A percentile compares a stretch with the other conserved stretches of the same genome.
Conservation (phyloP, 2,797 vertebrate genomes). For the Heliangelus exortis region DNA sequence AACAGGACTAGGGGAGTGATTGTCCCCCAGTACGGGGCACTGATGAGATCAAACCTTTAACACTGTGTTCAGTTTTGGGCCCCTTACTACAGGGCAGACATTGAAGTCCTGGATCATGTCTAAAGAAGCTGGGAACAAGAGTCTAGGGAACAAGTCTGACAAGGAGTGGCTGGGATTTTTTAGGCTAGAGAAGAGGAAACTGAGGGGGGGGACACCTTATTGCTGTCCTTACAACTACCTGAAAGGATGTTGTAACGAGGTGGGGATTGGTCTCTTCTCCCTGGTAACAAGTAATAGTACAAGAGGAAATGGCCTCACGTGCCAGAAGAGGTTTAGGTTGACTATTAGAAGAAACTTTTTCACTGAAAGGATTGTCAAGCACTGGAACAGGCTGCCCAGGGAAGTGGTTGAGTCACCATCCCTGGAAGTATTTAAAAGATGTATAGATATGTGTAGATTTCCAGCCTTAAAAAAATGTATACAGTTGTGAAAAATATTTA, state of each 20-base stretch:
- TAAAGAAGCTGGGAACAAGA: neutral
- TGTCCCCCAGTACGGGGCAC: neutral
- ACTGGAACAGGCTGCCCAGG: neutral
- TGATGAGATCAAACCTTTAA: rapidly evolving
- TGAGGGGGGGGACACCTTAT: no score
- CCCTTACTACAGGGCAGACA: neutral
- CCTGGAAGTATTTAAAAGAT: neutral
- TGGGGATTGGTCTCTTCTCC: rapidly evolving
- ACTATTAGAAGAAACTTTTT: neutral
- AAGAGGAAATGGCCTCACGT: neutral
- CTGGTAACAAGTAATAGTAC: neutral
- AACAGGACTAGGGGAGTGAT: no score
- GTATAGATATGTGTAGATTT: neutral
- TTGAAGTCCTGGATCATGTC: neutral
- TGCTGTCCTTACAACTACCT: rapidly evolving
- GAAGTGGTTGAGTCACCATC: neutral
- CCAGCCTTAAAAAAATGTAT: neutral
- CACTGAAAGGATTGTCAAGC: neutral
- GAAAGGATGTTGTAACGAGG: neutral
- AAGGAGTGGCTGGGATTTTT: neutral
- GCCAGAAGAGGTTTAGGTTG: neutral
- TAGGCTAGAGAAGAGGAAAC: neutral
- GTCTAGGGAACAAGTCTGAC: rapidly evolving
- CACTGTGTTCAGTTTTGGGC: neutral
- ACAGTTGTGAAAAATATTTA: slow-evolving; percentile 3